Conservation (phyloP, 2,888 invertebrate species). For the Tridacna gigas region DNA sequence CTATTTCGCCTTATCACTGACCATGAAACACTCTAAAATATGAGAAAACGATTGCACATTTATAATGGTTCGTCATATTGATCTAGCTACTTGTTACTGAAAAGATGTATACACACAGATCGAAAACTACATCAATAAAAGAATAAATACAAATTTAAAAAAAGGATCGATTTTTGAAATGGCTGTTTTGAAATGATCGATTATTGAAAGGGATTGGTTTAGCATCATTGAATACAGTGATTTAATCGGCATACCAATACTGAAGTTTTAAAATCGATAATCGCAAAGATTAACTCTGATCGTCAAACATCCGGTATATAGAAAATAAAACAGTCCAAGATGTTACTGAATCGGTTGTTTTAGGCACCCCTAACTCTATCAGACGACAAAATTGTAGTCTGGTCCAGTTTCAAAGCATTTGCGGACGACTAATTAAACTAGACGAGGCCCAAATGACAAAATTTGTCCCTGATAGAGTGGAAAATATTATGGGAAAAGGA, state of each 20-base stretch:
- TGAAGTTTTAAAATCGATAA: constrained; percentile 4
- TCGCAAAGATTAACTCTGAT: not conserved
- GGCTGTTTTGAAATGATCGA: not conserved
- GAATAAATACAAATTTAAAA: constrained; percentile 1
- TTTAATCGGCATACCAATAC: too few relatives aligned
- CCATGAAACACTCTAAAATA: not conserved
- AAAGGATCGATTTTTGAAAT: too few relatives aligned
- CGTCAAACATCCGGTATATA: too few relatives aligned
- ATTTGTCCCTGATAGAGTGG: too few relatives aligned
- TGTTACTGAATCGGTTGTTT: too few relatives aligned
- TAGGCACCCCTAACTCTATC: too few relatives aligned
- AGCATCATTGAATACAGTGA: not conserved
- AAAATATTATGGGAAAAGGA: too few relatives aligned
- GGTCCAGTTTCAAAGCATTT: too few relatives aligned
- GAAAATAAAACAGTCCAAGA: too few relatives aligned
- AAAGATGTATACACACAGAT: not conserved
- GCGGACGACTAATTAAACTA: too few relatives aligned
- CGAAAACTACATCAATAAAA: not conserved
- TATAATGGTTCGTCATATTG: not conserved
- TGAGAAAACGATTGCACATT: not conserved
- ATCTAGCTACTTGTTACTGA: not conserved
- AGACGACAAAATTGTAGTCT: too few relatives aligned
- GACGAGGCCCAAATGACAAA: too few relatives aligned
- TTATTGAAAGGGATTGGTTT: not conserved
- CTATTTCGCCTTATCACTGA: not conserved